Percentiles rank a stretch among this genome's conserved stretches.
Conservation (phyloP, 2,888 invertebrate genomes). For the Cremastobaeus sp. region DNA sequence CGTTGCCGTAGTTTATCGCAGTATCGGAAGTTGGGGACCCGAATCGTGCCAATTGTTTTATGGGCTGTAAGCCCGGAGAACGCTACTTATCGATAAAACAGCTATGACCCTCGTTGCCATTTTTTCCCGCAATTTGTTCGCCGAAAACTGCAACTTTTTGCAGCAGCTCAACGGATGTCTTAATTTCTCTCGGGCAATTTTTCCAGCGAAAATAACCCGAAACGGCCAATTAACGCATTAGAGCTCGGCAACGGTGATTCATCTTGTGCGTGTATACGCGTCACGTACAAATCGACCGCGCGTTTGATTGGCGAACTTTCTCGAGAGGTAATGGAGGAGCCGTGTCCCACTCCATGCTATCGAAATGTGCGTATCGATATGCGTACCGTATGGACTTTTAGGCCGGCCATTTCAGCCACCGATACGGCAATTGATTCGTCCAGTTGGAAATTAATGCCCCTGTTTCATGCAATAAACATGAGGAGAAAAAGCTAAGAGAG, state of each 20-base stretch:
- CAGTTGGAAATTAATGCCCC: constrained; percentile 48
- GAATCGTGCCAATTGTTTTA: constrained; percentile 74
- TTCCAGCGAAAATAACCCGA: not conserved
- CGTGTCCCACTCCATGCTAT: constrained; percentile 69
- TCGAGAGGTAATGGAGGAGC: constrained; percentile 74
- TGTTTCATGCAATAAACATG: constrained; percentile 49
- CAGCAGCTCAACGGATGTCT: too few species aligned
- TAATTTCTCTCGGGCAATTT: constrained; percentile 35
- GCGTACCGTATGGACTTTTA: constrained; percentile 46
- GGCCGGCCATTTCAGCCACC: constrained; percentile 27
- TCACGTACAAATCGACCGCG: constrained; percentile 69
- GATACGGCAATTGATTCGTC: constrained; percentile 51
- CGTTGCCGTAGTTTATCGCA: constrained; percentile 68
- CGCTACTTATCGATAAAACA: constrained; percentile 54
- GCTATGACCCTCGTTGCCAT: constrained; percentile 54
- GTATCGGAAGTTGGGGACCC: constrained; percentile 71
- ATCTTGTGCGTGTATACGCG: constrained; percentile 65
- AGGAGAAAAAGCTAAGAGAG: constrained; percentile 36
- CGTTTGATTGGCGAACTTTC: constrained; percentile 67
- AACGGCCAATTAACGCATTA: not conserved
- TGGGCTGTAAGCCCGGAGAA: constrained; percentile 63
- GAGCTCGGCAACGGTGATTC: constrained; percentile 65
- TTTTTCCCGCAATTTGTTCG: constrained; percentile 56
- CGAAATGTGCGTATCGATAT: constrained; percentile 71
- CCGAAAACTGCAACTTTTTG: too few species aligned